Conservation (phyloP, 2,888 invertebrate species). For the Rugalucina vietnamica region DNA sequence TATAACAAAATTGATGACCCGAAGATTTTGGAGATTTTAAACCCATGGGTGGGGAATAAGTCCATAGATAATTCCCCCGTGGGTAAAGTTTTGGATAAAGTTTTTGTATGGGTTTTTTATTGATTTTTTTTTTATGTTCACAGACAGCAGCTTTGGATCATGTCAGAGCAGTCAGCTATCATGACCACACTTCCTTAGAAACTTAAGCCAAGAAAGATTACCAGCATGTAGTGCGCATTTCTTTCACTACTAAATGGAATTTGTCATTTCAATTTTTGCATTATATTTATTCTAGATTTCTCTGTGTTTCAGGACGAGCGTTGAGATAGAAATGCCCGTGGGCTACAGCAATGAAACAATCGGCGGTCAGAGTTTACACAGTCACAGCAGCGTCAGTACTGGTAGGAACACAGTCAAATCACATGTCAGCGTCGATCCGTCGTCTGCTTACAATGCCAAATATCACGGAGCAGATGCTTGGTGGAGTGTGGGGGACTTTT, state of each 20-base stretch:
- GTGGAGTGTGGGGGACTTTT: conserved; percentile 77
- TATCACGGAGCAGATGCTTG: conserved; percentile 73
- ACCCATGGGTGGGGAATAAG: no score
- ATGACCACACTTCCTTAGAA: no score
- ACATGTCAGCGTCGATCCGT: conserved; percentile 22
- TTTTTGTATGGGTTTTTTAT: no score
- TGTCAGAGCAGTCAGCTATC: no score
- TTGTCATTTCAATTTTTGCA: not conserved
- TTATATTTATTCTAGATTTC: not conserved
- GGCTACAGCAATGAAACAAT: conserved; percentile 58
- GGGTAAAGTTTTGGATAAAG: no score
- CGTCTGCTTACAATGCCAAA: conserved; percentile 22
- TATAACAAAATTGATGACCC: no score
- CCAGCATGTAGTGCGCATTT: no score
- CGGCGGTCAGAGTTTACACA: conserved; percentile 51
- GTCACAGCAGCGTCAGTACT: conserved; percentile 20
- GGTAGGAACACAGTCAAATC: conserved; percentile 37
- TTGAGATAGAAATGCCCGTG: conserved; percentile 66
- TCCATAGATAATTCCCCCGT: no score
- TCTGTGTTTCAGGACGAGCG: conserved; percentile 63
- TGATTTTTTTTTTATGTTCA: no score
- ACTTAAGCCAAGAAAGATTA: no score
- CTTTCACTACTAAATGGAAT: not conserved
- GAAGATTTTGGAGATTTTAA: no score
- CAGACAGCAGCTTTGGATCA: no score